phyloP scores from a whole-genome alignment of 2,888 invertebrate genomes.

The Spodoptera picta region DNA sequence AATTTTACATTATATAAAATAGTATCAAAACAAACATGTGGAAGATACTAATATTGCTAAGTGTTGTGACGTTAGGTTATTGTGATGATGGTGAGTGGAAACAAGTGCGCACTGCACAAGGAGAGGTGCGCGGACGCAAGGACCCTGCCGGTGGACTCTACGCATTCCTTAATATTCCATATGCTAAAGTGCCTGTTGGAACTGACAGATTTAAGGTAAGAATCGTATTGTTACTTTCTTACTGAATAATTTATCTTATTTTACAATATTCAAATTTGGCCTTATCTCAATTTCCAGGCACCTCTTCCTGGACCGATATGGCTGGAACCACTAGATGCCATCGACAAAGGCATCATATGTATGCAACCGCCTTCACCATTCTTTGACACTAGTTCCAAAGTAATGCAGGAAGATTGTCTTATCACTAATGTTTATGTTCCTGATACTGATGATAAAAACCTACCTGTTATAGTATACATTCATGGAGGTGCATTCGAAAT shows the following conservation, averaged over 20 bases:
- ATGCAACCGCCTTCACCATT: slow-evolving; percentile 46
- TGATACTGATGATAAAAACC: slow-evolving; percentile 62
- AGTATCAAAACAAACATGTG: slow-evolving; percentile 11
- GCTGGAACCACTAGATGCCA: slow-evolving; percentile 58
- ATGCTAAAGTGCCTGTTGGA: slow-evolving; percentile 68
- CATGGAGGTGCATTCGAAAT: slow-evolving; percentile 65
- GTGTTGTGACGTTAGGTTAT: slow-evolving; percentile 12
- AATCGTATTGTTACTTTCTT: background rate
- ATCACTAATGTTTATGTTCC: slow-evolving; percentile 73
- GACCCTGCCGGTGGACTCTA: slow-evolving; percentile 58
- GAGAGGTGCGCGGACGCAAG: slow-evolving; percentile 65
- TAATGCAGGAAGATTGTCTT: slow-evolving; percentile 71
- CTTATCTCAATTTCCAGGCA: slow-evolving; percentile 56
- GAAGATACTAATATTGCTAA: slow-evolving; percentile 23
- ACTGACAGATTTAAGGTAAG: slow-evolving; percentile 64
- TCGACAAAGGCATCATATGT: slow-evolving; percentile 58
- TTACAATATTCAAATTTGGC: background rate
- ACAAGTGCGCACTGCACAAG: slow-evolving; percentile 60
- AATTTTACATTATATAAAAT: background rate
- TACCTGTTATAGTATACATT: slow-evolving; percentile 61
- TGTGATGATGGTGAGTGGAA: slow-evolving; percentile 44
- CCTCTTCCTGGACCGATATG: slow-evolving; percentile 66
- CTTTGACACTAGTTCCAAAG: slow-evolving; percentile 8
- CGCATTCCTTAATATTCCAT: slow-evolving; percentile 67
- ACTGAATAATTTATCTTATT: too few relatives aligned